Evolutionary conservation across 2,113 vertebrate genomes (phyloP).

Genomic region (Pelecanus crispus): DNA sequence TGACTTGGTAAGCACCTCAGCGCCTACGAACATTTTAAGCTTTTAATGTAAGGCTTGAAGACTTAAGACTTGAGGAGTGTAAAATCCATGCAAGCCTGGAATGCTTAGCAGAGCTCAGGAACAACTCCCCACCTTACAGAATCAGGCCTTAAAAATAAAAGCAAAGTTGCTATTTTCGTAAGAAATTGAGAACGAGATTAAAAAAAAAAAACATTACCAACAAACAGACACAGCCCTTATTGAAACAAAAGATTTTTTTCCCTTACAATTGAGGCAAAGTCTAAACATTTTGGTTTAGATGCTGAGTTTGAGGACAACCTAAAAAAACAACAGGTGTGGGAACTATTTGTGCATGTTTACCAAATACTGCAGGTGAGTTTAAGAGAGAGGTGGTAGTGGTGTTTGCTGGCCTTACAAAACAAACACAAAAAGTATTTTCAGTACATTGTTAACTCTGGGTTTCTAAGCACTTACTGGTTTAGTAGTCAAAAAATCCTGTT

Average conservation of each 20-base stretch:
- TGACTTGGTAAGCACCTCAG: neutral
- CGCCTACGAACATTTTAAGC: neutral
- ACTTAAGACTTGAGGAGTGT: neutral
- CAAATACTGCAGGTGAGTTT: neutral
- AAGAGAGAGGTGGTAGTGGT: neutral
- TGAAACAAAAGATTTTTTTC: neutral
- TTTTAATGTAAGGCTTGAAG: neutral
- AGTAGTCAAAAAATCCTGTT: neutral
- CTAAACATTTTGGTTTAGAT: neutral
- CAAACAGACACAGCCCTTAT: neutral
- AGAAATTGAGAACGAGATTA: neutral
- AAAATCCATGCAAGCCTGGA: neutral
- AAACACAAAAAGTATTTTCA: neutral
- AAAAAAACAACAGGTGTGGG: neutral
- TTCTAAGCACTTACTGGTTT: neutral
- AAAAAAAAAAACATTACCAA: neutral
- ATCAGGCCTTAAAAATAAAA: neutral
- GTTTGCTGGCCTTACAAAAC: neutral
- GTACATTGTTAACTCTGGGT: neutral
- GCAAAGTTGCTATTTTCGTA: neutral
- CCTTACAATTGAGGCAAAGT: neutral
- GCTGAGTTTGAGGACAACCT: neutral
- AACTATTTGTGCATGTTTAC: neutral
- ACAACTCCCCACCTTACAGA: neutral
- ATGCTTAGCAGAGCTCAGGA: neutral